These are phyloP conservation scores for Agrochola lychnidis DNA, from an alignment of 2,888 invertebrate species.

Conservation along the genomic window DNA sequence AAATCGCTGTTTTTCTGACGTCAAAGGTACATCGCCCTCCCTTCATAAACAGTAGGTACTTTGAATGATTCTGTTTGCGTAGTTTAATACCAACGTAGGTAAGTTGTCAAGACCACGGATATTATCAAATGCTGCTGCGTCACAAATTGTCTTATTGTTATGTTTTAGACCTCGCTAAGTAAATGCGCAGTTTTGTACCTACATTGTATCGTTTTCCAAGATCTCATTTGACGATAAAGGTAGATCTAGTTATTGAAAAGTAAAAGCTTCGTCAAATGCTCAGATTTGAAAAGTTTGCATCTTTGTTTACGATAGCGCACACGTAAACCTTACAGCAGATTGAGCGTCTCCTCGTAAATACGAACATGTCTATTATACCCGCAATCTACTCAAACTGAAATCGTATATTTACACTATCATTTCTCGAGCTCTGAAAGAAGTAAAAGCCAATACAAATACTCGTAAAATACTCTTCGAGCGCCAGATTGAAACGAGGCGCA, in stretches of 20 bases:
- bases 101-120: conserved; percentile 62
- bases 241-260: conserved; percentile 4
- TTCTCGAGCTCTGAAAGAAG: conserved; percentile 64
- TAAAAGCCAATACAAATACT: conserved; percentile 71
- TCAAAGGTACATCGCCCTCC: conserved; percentile 48
- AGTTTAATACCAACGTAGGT: conserved; percentile 47
- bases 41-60: conserved; percentile 62
- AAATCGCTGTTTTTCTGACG: conserved; percentile 49
- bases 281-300: conserved; percentile 31
- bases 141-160: conserved; percentile 61
- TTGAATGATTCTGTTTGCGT: conserved; percentile 54
- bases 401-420: conserved; percentile 69
- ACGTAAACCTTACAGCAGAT: conserved; percentile 34
- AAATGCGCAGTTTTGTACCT: conserved; percentile 36
- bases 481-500: conserved; percentile 73
- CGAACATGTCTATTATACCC: conserved; percentile 53
- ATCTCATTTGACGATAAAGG: conserved; percentile 37
- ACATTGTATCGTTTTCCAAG: conserved; percentile 18
- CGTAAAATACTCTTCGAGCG: conserved; percentile 68
- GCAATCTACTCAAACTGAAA: conserved; percentile 58
- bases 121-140: conserved; percentile 57
- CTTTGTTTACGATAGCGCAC: conserved; percentile 18
- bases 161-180: conserved; percentile 42
- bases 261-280: conserved; percentile 39
- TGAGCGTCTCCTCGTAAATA: conserved; percentile 46